phyloP scores from a whole-genome alignment of 2,888 invertebrate genomes.

The Schizaphis graminum region DNA sequence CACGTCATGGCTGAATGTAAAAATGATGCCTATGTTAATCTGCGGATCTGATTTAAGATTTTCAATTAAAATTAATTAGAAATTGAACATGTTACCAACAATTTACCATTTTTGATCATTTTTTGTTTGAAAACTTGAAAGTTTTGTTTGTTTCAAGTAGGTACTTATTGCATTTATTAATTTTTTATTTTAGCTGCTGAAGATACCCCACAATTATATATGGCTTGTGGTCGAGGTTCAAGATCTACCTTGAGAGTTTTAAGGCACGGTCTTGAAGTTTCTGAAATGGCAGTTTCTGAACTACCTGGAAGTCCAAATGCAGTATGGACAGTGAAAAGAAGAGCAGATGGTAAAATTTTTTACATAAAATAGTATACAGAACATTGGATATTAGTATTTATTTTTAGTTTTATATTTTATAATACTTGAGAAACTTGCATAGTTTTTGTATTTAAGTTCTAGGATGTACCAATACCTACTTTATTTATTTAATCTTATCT shows the following conservation, averaged over 20 bases:
- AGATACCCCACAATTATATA: constrained; percentile 98
- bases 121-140: not conserved
- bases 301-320: constrained; percentile 99
- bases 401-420: not conserved
- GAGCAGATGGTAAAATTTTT: constrained; percentile 90
- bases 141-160: not conserved
- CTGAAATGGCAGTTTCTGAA: constrained; percentile 99
- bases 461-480: not conserved
- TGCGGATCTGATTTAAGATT: constrained; percentile 32
- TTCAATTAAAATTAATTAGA: not conserved
- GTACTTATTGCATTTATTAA: not conserved
- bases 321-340: constrained; percentile 98
- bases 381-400: constrained; percentile 1
- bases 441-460: constrained; percentile 3
- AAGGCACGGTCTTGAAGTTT: constrained; percentile 97
- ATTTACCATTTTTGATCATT: not conserved
- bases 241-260: constrained; percentile 93
- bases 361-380: not conserved
- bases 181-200: constrained; percentile 82
- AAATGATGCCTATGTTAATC: constrained; percentile 46
- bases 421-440: not conserved
- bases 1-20: constrained; percentile 1
- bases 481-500: not conserved
- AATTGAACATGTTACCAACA: not conserved
- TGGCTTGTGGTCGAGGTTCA: constrained; percentile 95